Conservation (phyloP, 2,797 vertebrate species). For the Glossophaga mutica region DNA sequence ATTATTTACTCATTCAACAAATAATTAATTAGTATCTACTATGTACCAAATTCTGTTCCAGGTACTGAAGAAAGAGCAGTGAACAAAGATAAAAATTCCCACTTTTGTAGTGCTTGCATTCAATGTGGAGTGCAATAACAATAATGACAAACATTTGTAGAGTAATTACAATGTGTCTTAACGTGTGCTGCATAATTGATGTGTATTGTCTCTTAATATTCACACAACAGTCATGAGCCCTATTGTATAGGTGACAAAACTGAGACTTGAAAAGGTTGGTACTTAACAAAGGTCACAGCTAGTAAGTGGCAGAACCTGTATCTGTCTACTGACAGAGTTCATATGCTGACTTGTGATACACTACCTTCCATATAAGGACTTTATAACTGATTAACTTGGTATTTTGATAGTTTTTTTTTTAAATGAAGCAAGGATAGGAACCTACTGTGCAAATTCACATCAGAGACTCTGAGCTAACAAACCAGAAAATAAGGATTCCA, state of each 20-base stretch:
- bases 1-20: not conserved
- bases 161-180: not conserved
- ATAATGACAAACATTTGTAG: not conserved
- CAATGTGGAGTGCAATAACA: not conserved
- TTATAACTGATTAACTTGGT: not conserved
- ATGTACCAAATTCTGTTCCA: not conserved
- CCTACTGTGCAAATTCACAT: not conserved
- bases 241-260: slow-evolving; percentile 18
- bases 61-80: not conserved
- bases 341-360: not conserved
- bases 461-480: slow-evolving; percentile 7
- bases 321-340: not conserved
- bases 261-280: not conserved
- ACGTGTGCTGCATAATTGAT: not conserved
- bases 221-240: not conserved
- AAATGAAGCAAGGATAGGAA: not conserved
- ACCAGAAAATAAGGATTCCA: not conserved
- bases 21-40: not conserved
- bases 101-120: not conserved
- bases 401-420: not conserved
- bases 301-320: not conserved
- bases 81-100: not conserved
- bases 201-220: not conserved
- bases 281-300: not conserved
- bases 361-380: not conserved